Evolutionary conservation across 1,140 invertebrate genomes (phyloP).

Genomic region (Penaeus indicus): DNA sequence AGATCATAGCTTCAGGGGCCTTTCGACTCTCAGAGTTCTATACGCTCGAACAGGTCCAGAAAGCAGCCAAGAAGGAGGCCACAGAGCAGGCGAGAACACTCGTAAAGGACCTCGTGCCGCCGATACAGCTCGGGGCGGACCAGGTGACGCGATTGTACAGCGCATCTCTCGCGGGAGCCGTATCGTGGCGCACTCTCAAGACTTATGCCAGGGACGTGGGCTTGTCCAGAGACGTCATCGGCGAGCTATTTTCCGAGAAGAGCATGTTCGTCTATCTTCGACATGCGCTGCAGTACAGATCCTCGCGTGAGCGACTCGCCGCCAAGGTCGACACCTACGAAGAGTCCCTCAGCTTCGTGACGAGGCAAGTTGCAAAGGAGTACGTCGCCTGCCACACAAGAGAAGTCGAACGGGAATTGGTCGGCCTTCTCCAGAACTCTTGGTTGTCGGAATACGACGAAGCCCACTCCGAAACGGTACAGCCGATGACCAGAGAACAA

Average conservation of each 20-base stretch:
- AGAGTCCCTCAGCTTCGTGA: background rate
- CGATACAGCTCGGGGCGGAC: background rate
- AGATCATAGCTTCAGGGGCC: background rate
- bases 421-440: background rate
- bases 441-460: constrained; percentile 30
- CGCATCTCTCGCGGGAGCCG: constrained; percentile 13
- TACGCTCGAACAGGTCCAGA: constrained; percentile 20
- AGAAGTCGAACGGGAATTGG: background rate
- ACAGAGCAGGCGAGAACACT: background rate
- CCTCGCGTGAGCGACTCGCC: constrained; percentile 1
- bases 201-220: constrained; percentile 27
- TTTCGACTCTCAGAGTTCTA: background rate
- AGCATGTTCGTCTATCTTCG: too few relatives aligned
- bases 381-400: background rate
- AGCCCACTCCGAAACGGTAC: constrained; percentile 24
- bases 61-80: constrained; percentile 24
- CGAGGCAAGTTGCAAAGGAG: background rate
- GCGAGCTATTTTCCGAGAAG: constrained; percentile 19
- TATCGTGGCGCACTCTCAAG: constrained; percentile 25
- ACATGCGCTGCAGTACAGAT: constrained; percentile 28
- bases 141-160: constrained; percentile 2
- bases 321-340: too few relatives aligned
- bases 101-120: background rate
- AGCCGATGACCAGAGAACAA: constrained; percentile 16
- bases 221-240: background rate